Base-by-base conservation (phyloP, 2,113 vertebrate genomes). In the Typhlomys cinereus region DNA sequence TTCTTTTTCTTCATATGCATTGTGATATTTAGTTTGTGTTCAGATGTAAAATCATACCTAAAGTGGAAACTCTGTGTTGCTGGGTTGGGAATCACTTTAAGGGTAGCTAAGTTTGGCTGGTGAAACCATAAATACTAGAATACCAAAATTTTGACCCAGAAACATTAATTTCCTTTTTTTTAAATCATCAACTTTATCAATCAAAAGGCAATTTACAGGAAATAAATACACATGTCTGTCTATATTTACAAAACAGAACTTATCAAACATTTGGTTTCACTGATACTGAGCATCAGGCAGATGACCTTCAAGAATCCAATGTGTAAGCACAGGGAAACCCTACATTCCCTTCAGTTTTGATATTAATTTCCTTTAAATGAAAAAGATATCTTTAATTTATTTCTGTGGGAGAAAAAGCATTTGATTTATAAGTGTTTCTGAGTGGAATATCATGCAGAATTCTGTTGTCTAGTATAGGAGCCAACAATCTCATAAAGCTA, bases 11-110 rank as follows among this genome's bases (percentile, higher is more conserved):
- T 64, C 27, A 48, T 7, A 52, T 70, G 31, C 20, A 34, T 52
- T 29, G 44, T 66, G 36, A 87, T 13, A n/a, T 2, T 50, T 87
- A 29, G 27, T 80, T 92, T 80, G 52, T 54, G 15, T 73, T 86
- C 36, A 70, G 64, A 90, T 69, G 75, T 87, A 79, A 95, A 83
- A 57, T 66, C 79, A 34, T 36, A 84, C 70, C 44, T 50, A 50
- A 73, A 61, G 39, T 73, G 13, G 4, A 67, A 79, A 31, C 44
- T 78, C 48, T 50, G 29, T 66, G 48, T 59, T 29, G 46, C 4
- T 71, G 39, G 20, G 15, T 41, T 21, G 39, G 5, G 11, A 10
- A 10, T 82, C 25, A 66, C 27, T 78, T 69, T 41, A 79, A 79
- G 34, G 15, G 7, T 3, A 83, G 5, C 27, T 73, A 57, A 64